Base-by-base conservation (phyloP, 2,888 invertebrate species). In the Luperina testacea region DNA sequence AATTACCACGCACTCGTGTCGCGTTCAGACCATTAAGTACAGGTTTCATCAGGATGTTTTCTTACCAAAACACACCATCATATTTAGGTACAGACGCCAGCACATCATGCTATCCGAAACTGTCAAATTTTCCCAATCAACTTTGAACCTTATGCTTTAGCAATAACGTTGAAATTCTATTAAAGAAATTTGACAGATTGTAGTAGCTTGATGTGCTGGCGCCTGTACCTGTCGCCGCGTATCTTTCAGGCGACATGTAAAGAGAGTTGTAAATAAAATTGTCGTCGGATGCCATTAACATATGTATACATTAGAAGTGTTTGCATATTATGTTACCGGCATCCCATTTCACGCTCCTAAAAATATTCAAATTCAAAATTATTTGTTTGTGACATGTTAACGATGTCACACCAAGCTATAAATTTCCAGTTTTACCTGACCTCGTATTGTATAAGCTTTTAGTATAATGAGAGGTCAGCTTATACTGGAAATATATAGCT, bases 11-110 rank as follows among this genome's bases (percentile, higher is more conserved):
- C 20, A 3, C 27, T 24, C 17, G n/a, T 48, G 27, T 48, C 48
- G 48, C 11, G 51, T 42, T 64, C 51, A 51, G 24, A n/a, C 17
- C 15, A 63, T 63, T 76, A 76, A 8, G 51, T n/a, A 38, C 75
- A 72, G 48, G 38, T 51, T 74, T 32, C 24, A 24, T 6, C 32
- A 9, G 9, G 32, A 48, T 11, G 24, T 2, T 51, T 74, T 74
- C 20, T 24, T 63, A 15, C 48, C 32, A 32, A 72, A 67, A 67
- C 11, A 67, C 2, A 15, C 4, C 9, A 17, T 42, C 11, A n/a
- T 64, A 38, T 42, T 11, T 45, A 48, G 11, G 17, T 11, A 32
- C 17, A 17, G n/a, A n/a, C n/a, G n/a, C n/a, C n/a, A n/a, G n/a
- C n/a, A n/a, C n/a, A n/a, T n/a, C n/a, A n/a, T n/a, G n/a, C n/a